A percentile compares a stretch with the other conserved stretches of the same genome.
These are phyloP conservation scores for Cyanoramphus novaezelandiae DNA, from an alignment of 2,113 vertebrate species.

Conservation along the genomic window DNA sequence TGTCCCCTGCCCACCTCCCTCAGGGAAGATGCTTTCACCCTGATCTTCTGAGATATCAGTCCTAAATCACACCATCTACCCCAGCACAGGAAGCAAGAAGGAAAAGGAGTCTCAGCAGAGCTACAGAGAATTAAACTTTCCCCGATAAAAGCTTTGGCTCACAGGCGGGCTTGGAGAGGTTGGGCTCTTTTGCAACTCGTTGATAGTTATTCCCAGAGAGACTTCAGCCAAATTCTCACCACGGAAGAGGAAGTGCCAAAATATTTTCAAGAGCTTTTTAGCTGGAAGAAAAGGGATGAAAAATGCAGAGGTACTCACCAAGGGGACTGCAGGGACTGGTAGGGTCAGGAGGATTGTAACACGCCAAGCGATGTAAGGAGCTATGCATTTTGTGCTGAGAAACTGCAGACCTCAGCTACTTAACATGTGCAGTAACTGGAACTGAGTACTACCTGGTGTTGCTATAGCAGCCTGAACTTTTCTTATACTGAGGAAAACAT, in stretches of 20 bases:
- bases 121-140: slow-evolving; percentile 26
- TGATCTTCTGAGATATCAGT: background rate
- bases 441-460: background rate
- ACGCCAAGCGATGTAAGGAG: background rate
- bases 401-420: background rate
- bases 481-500: background rate
- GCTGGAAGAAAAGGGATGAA: background rate
- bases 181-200: slow-evolving; percentile 5
- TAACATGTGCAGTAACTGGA: background rate
- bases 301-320: background rate
- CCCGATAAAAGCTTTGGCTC: slow-evolving; percentile 47
- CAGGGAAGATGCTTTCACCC: background rate
- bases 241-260: background rate
- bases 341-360: background rate
- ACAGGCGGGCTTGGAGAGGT: background rate
- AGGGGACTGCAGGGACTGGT: background rate
- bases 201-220: slow-evolving; percentile 36
- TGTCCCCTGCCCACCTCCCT: background rate
- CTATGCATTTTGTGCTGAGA: background rate
- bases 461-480: background rate
- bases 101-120: background rate
- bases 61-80: background rate
- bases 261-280: background rate
- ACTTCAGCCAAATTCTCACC: background rate
- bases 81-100: background rate